These are phyloP conservation scores for Exephanes ischioxanthus DNA, from an alignment of 2,888 invertebrate genomes.

Conservation along the genomic window DNA sequence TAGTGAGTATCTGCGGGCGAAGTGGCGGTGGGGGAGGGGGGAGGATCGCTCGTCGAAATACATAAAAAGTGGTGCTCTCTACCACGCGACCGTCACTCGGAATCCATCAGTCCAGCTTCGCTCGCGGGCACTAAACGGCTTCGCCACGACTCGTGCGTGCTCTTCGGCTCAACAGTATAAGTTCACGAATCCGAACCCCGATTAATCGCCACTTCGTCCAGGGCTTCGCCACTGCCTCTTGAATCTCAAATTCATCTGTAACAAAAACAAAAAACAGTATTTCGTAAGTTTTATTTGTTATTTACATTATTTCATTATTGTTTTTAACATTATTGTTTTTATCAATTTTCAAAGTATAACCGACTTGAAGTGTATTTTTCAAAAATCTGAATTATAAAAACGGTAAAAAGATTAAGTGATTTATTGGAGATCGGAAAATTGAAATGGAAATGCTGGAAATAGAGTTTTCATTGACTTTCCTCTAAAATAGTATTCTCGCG, in stretches of 20 bases:
- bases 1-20: not conserved
- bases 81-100: conserved; percentile 72
- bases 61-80: conserved; percentile 74
- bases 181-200: conserved; percentile 20
- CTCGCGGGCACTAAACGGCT: conserved; percentile 27
- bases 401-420: not conserved
- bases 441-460: too few species aligned
- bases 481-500: not conserved
- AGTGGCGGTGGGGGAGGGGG: conserved; percentile 53
- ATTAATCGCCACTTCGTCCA: not conserved
- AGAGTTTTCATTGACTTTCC: not conserved
- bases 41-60: conserved; percentile 50
- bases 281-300: conserved; percentile 30
- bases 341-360: not conserved
- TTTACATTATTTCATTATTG: not conserved
- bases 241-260: not conserved
- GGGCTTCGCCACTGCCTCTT: not conserved
- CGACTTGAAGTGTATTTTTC: not conserved
- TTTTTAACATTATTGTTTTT: not conserved
- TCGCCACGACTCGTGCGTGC: conserved; percentile 16
- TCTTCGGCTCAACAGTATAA: conserved; percentile 6
- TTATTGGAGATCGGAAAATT: too few species aligned
- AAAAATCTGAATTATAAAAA: not conserved
- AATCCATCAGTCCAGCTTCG: conserved; percentile 51
- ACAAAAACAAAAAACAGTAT: conserved; percentile 13